Base-by-base conservation (phyloP, 2,888 invertebrate genomes). In the Myathropa florea region DNA sequence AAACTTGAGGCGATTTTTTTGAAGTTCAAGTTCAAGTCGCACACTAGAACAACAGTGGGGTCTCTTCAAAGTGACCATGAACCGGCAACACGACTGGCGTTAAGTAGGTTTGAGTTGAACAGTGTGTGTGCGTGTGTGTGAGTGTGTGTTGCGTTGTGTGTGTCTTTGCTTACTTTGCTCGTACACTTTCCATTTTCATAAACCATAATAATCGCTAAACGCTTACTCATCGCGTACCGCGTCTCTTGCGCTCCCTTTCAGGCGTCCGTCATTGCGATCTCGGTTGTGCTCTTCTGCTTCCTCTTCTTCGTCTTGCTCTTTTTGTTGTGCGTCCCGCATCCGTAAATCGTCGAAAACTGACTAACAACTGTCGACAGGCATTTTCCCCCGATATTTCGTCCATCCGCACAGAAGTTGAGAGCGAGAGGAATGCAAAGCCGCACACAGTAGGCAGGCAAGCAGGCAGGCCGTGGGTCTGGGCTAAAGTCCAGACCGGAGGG, bases 11-110 rank as follows among this genome's bases (percentile, higher is more conserved):
- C 46, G 46, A 46, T 76, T 57, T 70, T 64, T 76, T 81, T 85
- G 77, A 85, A 85, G 85, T 85, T 81, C 85, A 85, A 85, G 85
- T 85, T 85, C 85, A 85, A 81, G 81, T 80, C 77, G 77, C 72
- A 81, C 77, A 81, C 81, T 85, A 77, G 77, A 81, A 46, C 46
- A 81, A 85, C 81, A 77, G 76, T 77, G 84, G 72, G 77, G 81
- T 81, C 71, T 46, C 46, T 81, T 76, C 23, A 76, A 60, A 61
- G 63, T 85, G 85, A 70, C 77, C 80, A 59, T 85, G 81, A 81
- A 85, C 81, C 72, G n/a, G 18, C 46, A 46, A 46, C 46, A 18
- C 46, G 36, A 53, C 61, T 76, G 61, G 60, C 28, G 64, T 7
- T 81, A 46, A 46, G 46, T 46, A 46, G 46, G 46, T 46, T 46